These are phyloP conservation scores for Camponotus vicinus DNA, from an alignment of 1,140 invertebrate species.

Conservation along the genomic window DNA sequence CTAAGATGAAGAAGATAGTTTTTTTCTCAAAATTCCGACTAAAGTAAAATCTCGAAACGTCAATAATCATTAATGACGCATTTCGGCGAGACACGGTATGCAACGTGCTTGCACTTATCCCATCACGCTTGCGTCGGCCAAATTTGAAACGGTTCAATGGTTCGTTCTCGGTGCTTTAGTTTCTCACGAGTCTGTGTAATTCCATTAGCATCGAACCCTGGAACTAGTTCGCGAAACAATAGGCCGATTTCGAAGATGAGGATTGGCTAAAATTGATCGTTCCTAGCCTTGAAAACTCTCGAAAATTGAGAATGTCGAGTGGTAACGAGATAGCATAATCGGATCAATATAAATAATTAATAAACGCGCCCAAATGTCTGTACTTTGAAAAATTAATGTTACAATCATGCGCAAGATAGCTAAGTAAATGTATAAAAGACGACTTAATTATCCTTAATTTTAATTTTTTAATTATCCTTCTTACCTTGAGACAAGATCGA, in stretches of 20 bases:
- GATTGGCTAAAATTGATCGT: conserved; percentile 27
- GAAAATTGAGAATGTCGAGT: no score
- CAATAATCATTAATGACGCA: not conserved
- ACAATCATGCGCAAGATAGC: not conserved
- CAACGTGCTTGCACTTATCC: not conserved
- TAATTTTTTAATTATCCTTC: not conserved
- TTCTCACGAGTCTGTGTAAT: not conserved
- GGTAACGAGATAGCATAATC: not conserved
- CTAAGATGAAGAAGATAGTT: not conserved
- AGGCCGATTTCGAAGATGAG: conserved; percentile 21
- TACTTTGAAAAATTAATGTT: not conserved
- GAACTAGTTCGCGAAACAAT: conserved; percentile 62
- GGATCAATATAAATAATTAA: not conserved
- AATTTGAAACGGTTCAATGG: conserved; percentile 18
- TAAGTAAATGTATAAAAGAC: not conserved
- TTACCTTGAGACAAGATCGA: not conserved
- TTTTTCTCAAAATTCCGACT: not conserved
- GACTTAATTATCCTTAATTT: not conserved
- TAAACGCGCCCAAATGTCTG: not conserved
- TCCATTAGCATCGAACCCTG: not conserved
- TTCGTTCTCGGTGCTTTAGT: not conserved
- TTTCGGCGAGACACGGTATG: not conserved
- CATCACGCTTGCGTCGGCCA: not conserved
- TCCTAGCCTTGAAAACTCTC: not conserved
- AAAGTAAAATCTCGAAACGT: not conserved